Evolutionary conservation across 2,113 vertebrate species (phyloP), one percentile per base, ranked within the genome.

Genomic region (Spermophilus dauricus): DNA sequence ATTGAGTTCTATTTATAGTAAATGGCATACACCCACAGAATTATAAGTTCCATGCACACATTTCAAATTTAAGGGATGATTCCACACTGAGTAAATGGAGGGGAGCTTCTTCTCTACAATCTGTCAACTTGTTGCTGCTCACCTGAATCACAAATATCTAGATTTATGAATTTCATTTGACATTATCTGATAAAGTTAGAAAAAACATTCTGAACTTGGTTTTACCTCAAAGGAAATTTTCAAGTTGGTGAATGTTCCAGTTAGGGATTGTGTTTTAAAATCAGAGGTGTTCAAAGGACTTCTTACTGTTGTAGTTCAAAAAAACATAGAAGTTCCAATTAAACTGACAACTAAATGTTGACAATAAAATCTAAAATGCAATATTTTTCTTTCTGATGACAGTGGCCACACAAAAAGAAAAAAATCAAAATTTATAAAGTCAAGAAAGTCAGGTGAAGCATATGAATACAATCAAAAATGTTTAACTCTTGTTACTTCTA

Each of bases 121-220:
- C 98, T 99, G 99, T 97, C 99, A 97, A 92, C 97, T 98, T 98
- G 97, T 98, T 99, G 98, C 98, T 99, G 99, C 98, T 99, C 98
- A 98, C 89, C 96, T 98, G 97, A 98, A 98, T 98, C 94, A 98
- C 97, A 96, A 89, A 92, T 89, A 98, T 96, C 95, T 70, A 96
- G 85, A 97, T 83, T 97, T 97, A 97, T 97, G 99, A 98, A 99
- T 98, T 97, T 98, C 95, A 98, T 98, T 98, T 98, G 96, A 98
- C 86, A 98, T 98, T 98, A 98, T 96, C 98, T 98, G 98, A 99
- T 98, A 96, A 98, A 98, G 99, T 98, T 95, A 99, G 76, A 51
- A 91, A 97, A 98, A 98, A 98, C 98, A 98, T 97, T 98, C 94
- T 98, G 95, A 98, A 99, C 97, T 97, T 97, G 88, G 89, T 98